These are phyloP conservation scores for Nasonovia ribisnigri DNA, from an alignment of 2,888 invertebrate species.

Conservation along the genomic window DNA sequence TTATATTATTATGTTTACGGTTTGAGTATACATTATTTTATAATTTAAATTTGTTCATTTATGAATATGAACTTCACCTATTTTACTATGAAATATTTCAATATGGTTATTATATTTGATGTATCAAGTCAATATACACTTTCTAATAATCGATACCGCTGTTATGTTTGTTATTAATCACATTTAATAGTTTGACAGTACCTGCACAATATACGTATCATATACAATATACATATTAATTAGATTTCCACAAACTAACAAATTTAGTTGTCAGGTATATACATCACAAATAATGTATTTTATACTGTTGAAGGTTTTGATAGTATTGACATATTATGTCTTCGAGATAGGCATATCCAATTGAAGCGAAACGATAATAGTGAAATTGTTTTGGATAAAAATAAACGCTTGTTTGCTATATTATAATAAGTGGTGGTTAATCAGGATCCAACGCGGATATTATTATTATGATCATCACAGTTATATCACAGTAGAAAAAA, in stretches of 20 bases:
- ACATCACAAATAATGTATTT: neutral
- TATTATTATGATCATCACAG: neutral
- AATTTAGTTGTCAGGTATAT: neutral
- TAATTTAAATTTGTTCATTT: neutral
- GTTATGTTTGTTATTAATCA: neutral
- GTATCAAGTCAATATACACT: neutral
- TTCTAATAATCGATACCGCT: neutral
- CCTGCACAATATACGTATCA: neutral
- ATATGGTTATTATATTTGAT: neutral
- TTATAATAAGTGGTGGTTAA: neutral
- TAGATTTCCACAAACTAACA: neutral
- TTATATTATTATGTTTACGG: neutral
- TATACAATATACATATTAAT: neutral
- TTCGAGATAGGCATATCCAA: neutral
- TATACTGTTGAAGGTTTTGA: neutral
- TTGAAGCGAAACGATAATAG: neutral
- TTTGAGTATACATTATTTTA: neutral
- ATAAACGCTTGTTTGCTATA: neutral
- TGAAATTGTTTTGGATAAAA: neutral
- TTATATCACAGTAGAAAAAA: neutral
- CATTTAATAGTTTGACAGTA: neutral
- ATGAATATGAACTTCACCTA: neutral
- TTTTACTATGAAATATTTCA: neutral
- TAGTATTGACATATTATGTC: neutral
- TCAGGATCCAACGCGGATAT: neutral